Conservation (phyloP, 2,113 vertebrate genomes). For the Psophia crepitans region DNA sequence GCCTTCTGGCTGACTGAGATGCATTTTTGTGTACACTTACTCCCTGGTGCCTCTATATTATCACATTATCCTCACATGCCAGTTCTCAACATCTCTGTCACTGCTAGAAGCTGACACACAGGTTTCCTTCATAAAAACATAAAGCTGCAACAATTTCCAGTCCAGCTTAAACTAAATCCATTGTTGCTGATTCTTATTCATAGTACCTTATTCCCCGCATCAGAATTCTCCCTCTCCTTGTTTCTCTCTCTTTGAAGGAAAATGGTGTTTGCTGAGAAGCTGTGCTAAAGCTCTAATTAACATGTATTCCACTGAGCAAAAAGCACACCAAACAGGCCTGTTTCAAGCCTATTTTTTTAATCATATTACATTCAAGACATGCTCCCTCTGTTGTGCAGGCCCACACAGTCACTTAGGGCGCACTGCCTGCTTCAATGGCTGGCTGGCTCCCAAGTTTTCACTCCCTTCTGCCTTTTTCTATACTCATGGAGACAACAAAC, state of each 20-base stretch:
- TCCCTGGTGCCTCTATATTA: constrained; percentile 27
- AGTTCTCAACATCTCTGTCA: constrained; percentile 9
- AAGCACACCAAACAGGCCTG: background rate
- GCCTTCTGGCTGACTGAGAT: constrained; percentile 21
- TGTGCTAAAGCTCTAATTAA: constrained; percentile 8
- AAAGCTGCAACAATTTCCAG: background rate
- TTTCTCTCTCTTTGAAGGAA: background rate
- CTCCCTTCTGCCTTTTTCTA: background rate
- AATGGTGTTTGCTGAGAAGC: background rate
- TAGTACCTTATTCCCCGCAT: background rate
- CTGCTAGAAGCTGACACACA: background rate
- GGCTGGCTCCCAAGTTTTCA: background rate
- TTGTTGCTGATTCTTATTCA: background rate
- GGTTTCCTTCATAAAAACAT: background rate
- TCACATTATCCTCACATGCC: constrained; percentile 16
- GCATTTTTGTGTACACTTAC: background rate
- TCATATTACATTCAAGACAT: background rate
- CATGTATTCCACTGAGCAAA: background rate
- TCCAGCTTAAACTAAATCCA: background rate
- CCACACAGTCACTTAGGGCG: background rate
- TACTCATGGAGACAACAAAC: background rate
- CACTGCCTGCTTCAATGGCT: background rate
- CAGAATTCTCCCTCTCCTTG: background rate
- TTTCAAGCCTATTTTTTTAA: background rate
- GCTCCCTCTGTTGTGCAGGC: background rate